Conservation (phyloP, 2,888 invertebrate species). For the Horisme vitalbata region DNA sequence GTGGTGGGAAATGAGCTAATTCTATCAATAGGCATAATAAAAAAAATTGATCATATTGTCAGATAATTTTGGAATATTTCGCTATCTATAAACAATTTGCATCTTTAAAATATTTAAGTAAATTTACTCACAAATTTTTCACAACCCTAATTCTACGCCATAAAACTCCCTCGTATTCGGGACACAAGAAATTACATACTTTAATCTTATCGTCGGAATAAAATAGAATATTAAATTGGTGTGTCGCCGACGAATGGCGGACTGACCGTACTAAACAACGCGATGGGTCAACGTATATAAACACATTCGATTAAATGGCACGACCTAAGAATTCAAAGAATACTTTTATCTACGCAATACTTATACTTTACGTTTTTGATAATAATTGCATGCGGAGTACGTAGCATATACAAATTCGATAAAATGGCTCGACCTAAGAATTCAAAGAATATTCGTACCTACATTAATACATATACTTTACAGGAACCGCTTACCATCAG, state of each 20-base stretch:
- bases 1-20: too few relatives aligned
- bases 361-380: too few relatives aligned
- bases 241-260: slow-evolving; percentile 61
- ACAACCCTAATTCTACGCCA: slow-evolving; percentile 63
- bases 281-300: slow-evolving; percentile 56
- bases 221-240: slow-evolving; percentile 81
- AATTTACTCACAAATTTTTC: background rate
- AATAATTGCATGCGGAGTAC: too few relatives aligned
- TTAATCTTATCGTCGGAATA: slow-evolving; percentile 79
- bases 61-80: too few relatives aligned
- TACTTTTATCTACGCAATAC: too few relatives aligned
- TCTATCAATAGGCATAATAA: too few relatives aligned
- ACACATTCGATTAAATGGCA: slow-evolving; percentile 61
- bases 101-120: background rate
- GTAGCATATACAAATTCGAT: too few relatives aligned
- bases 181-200: slow-evolving; percentile 81
- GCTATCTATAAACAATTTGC: too few relatives aligned
- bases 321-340: slow-evolving; percentile 7
- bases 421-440: background rate
- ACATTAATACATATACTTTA: too few relatives aligned
- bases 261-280: slow-evolving; percentile 67
- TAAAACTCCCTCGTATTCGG: slow-evolving; percentile 65
- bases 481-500: too few relatives aligned
- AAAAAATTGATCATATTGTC: too few relatives aligned
- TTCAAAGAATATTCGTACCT: slow-evolving; percentile 1